Conservation (phyloP, 2,113 vertebrate genomes). For the Brachypodius melanocephalos region DNA sequence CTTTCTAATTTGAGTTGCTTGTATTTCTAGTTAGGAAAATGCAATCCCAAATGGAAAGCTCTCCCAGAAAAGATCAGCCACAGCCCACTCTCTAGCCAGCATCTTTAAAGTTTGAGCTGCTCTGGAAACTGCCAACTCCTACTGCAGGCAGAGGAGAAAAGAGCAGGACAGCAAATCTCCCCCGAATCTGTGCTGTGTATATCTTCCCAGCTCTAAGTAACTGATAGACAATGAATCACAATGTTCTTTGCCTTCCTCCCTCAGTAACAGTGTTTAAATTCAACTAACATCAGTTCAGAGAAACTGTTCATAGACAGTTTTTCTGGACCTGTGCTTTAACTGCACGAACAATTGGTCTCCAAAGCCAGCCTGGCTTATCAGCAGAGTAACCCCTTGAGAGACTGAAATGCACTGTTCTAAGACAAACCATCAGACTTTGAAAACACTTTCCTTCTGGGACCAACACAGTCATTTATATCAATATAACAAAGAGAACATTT, state of each 20-base stretch:
- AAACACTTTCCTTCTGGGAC: slow-evolving; percentile 24
- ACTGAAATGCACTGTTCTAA: neutral
- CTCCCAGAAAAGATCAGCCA: neutral
- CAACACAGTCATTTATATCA: neutral
- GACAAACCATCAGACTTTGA: neutral
- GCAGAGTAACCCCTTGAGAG: neutral
- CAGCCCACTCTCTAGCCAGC: neutral
- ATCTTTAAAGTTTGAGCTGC: neutral
- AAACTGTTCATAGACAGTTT: neutral
- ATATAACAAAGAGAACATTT: slow-evolving; percentile 40
- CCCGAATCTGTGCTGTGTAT: neutral
- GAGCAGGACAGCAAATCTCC: neutral
- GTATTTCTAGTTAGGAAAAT: neutral
- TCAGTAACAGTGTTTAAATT: neutral
- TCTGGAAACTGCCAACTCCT: neutral
- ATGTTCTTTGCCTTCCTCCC: neutral
- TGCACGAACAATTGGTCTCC: neutral
- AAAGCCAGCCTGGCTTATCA: neutral
- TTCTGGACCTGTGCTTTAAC: neutral
- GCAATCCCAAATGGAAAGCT: neutral
- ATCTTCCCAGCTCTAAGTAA: neutral
- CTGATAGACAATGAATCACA: neutral
- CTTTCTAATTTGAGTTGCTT: neutral
- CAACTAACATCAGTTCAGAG: neutral
- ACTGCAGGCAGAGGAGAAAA: neutral